Percentiles rank a stretch among this genome's conserved stretches.
phyloP scores from a whole-genome alignment of 1,140 invertebrate species.

The Megalonaias nervosa region DNA sequence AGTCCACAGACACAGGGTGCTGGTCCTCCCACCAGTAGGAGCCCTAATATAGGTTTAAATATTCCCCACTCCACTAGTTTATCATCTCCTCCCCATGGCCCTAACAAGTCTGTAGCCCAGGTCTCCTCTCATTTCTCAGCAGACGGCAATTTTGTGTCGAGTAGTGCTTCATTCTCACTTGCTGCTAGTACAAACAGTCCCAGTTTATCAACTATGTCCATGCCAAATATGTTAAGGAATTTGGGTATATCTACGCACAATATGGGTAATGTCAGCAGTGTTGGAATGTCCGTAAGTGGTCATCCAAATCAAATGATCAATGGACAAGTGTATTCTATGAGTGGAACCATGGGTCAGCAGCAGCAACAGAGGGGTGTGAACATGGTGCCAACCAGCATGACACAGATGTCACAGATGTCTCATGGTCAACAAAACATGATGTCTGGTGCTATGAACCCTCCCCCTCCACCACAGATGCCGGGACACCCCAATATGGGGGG shows the following conservation, averaged over 20 bases:
- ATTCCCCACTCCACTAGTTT: constrained; percentile 60
- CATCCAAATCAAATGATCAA: constrained; percentile 60
- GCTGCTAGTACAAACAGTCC: constrained; percentile 16
- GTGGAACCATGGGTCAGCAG: constrained; percentile 37
- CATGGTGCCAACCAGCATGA: constrained; percentile 33
- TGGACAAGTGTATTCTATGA: constrained; percentile 63
- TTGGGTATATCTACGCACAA: constrained; percentile 1
- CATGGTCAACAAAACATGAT: constrained; percentile 54
- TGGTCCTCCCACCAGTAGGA: constrained; percentile 10
- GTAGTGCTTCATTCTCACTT: constrained; percentile 46
- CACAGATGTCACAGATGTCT: constrained; percentile 39
- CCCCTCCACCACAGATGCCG: constrained; percentile 38
- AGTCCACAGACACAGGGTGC: constrained; percentile 2
- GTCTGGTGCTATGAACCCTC: constrained; percentile 37
- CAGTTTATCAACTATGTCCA: constrained; percentile 33
- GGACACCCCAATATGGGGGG: constrained; percentile 43
- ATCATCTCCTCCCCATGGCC: constrained; percentile 54
- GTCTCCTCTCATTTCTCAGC: constrained; percentile 30
- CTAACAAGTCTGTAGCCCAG: constrained; percentile 32
- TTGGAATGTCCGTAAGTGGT: constrained; percentile 26
- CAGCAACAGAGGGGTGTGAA: constrained; percentile 21
- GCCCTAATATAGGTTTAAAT: constrained; percentile 49
- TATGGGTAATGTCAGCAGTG: constrained; percentile 12
- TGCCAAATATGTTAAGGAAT: constrained; percentile 10
- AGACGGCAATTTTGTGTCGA: constrained; percentile 41